Evolutionary conservation across 1,140 invertebrate genomes (phyloP).

Genomic region (Magallana gigas): DNA sequence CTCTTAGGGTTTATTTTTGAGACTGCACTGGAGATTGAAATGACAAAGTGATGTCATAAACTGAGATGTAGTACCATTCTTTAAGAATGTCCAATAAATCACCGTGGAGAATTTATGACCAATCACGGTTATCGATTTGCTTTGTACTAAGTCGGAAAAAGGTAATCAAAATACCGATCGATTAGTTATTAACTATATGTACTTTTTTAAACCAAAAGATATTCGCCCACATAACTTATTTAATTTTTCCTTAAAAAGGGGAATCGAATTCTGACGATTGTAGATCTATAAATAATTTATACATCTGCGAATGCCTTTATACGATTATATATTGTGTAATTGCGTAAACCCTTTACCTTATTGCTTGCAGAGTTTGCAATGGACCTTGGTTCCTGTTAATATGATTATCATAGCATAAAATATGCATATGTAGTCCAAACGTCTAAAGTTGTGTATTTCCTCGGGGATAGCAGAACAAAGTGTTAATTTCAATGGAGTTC

Average conservation of each 20-base stretch:
- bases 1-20: background rate
- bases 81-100: background rate
- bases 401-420: constrained; percentile 28
- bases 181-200: background rate
- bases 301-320: background rate
- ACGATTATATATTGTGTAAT: background rate
- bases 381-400: background rate
- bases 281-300: background rate
- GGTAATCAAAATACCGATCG: background rate
- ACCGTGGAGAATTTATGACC: background rate
- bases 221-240: background rate
- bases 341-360: background rate
- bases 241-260: background rate
- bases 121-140: background rate
- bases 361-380: background rate
- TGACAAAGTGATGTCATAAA: background rate
- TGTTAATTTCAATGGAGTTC: background rate
- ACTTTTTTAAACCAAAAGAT: background rate
- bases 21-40: background rate
- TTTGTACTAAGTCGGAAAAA: background rate
- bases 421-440: constrained; percentile 3
- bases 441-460: background rate
- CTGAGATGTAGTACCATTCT: background rate
- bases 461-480: background rate
- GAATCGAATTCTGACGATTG: background rate